Base-by-base conservation (phyloP, 2,888 invertebrate genomes). In the Heliconius charithonia region DNA sequence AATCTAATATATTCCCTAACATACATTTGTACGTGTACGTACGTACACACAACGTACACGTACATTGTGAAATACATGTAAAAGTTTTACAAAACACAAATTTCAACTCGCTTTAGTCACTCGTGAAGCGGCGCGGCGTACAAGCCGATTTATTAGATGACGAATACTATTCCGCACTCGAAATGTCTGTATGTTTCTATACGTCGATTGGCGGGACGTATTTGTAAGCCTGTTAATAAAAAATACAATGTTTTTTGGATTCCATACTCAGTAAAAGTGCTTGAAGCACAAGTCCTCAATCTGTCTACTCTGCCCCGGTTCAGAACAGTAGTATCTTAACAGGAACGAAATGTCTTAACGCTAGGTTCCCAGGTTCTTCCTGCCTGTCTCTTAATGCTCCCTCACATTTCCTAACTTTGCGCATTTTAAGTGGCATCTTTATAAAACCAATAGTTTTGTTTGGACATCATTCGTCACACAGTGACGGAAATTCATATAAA, bases 131-230 rank as follows among this genome's bases (percentile, higher is more conserved):
- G 51, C 10, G n/a, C 63, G 27, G 12, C 71, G 71, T 85, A 83
- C 86, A 89, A 90, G 85, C 88, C 84, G 87, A 90, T 91, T 90
- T 89, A 89, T 89, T 87, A 88, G 85, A 83, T 37, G 51, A 69
- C 41, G 69, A 37, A 32, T 37, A 25, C 69, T 25, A 69, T 69
- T 37, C 25, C 25, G 41, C 19, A 25, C 63, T 41, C 25, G 16
- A 56, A 59, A 71, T 27, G 69, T 29, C 51, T 51, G 25, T 25
- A 29, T 51, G 29, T 65, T 66, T 63, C 63, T 63, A 63, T 63
- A 19, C 29, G 27, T 63, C 27, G 63, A 63, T 63, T 27, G 27
- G 27, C 27, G 6, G 7, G 7, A 51, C 16, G 16, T 63, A 7
- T 27, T 63, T 16, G 63, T 59, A 59, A 63, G 27, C 63, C 63